These are phyloP conservation scores for Lasiommata megera DNA, from an alignment of 2,888 invertebrate genomes.

Conservation along the genomic window DNA sequence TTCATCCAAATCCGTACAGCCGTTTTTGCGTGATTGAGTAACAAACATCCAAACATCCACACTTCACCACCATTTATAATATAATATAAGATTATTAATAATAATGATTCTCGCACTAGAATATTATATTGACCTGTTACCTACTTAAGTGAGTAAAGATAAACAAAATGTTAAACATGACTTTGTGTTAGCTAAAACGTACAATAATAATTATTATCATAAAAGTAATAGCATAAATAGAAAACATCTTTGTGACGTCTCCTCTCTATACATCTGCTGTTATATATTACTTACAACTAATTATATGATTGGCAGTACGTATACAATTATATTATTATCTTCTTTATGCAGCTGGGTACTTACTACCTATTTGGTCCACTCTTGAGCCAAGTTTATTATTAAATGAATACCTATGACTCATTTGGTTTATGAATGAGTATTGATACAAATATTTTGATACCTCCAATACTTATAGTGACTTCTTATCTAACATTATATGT, in stretches of 20 bases:
- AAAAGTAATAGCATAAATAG: background rate
- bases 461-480: background rate
- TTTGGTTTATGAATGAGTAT: background rate
- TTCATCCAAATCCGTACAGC: too few relatives aligned
- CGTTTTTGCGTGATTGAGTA: too few relatives aligned
- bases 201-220: background rate
- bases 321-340: background rate
- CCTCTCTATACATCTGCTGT: background rate
- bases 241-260: background rate
- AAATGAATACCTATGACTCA: background rate
- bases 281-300: background rate
- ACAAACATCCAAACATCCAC: too few relatives aligned
- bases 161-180: background rate
- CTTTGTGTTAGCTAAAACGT: background rate
- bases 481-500: background rate
- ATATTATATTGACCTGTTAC: too few relatives aligned
- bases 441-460: background rate
- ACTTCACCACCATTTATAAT: too few relatives aligned
- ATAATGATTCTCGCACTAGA: too few relatives aligned
- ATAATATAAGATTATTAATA: too few relatives aligned
- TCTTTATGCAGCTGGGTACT: background rate
- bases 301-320: background rate
- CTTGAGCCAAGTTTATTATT: background rate
- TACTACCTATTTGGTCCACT: background rate
- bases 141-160: too few relatives aligned